Evolutionary conservation across 2,888 invertebrate species (phyloP).

Genomic region (Cylloceria caligata): DNA sequence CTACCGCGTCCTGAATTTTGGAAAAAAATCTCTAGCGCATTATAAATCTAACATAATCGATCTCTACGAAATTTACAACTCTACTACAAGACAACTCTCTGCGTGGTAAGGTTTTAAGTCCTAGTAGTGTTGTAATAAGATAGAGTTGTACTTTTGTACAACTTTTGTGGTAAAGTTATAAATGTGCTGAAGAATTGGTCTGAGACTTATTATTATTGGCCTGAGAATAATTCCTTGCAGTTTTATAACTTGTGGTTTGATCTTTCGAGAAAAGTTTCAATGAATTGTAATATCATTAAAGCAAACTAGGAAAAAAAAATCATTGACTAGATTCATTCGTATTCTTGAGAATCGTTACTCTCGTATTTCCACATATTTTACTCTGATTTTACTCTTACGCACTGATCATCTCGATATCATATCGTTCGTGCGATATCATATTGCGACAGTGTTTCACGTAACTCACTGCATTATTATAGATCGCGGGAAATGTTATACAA

Average conservation of each 20-base stretch:
- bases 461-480: conserved; percentile 69
- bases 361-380: not conserved
- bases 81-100: no score
- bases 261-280: not conserved
- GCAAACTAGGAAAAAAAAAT: not conserved
- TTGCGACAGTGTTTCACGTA: conserved; percentile 65
- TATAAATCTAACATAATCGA: no score
- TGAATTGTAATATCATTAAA: not conserved
- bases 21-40: no score
- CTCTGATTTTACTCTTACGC: conserved; percentile 12
- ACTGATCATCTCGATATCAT: conserved; percentile 14
- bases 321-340: not conserved
- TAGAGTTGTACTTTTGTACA: no score
- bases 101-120: no score
- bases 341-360: not conserved
- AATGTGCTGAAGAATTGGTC: no score
- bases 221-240: not conserved
- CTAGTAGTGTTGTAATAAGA: no score
- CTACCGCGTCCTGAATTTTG: no score
- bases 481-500: conserved; percentile 73
- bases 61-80: no score
- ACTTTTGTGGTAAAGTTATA: no score
- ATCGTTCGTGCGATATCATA: no score
- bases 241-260: not conserved
- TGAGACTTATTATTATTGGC: no score